These are phyloP conservation scores for Calidris pugnax DNA, from an alignment of 2,113 vertebrate species.

Conservation along the genomic window DNA sequence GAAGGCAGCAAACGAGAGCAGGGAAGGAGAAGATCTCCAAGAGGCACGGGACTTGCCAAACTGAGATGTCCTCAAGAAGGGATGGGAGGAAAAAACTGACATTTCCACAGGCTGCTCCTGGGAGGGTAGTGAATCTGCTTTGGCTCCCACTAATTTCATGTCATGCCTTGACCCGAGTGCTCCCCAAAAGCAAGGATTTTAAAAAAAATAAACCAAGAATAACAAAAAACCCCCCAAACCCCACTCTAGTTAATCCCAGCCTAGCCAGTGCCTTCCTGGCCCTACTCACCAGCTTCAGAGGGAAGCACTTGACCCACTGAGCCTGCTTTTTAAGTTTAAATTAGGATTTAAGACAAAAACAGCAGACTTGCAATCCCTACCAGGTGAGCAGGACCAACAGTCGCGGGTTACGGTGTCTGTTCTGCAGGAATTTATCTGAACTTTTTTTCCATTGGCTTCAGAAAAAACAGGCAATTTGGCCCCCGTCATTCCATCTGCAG, in stretches of 20 bases:
- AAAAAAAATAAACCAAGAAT: too few species aligned
- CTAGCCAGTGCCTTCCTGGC: background rate
- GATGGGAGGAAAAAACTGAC: background rate
- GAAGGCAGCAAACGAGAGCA: accelerated
- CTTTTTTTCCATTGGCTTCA: background rate
- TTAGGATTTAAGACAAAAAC: background rate
- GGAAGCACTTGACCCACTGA: background rate
- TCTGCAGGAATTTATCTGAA: background rate
- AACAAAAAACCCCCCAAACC: too few species aligned
- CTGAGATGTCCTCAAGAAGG: background rate
- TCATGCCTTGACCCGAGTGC: too few species aligned
- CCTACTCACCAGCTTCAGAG: background rate
- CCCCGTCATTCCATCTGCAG: background rate
- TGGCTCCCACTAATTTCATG: background rate
- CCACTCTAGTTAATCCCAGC: background rate
- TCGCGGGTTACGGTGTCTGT: background rate
- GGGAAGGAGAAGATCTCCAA: background rate
- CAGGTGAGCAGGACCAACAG: background rate
- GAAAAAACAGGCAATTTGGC: background rate
- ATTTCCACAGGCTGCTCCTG: background rate
- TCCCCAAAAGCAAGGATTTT: too few species aligned
- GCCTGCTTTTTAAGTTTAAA: background rate
- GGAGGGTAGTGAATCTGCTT: accelerated
- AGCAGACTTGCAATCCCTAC: accelerated
- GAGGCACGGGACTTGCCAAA: accelerated